These are phyloP conservation scores for Argyresthia albistria DNA, from an alignment of 2,888 invertebrate genomes.

Conservation along the genomic window DNA sequence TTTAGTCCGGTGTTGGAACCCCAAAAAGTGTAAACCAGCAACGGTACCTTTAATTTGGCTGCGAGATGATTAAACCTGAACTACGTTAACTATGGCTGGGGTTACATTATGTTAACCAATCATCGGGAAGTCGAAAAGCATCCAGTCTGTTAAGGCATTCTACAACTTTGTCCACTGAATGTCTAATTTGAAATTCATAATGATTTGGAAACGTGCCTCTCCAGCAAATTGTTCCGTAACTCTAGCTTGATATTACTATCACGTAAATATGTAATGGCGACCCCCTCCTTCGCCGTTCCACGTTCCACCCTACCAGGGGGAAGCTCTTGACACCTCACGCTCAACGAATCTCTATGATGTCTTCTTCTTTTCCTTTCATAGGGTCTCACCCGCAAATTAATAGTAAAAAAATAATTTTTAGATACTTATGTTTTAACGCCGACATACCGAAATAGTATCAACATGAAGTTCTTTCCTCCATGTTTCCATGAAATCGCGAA, in stretches of 20 bases:
- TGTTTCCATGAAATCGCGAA: conserved; percentile 85
- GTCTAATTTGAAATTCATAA: conserved; percentile 38
- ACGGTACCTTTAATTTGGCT: too few relatives aligned
- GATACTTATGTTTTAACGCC: neutral
- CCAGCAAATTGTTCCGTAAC: conserved; percentile 20
- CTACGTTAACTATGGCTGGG: too few relatives aligned
- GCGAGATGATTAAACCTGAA: too few relatives aligned
- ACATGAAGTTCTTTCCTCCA: conserved; percentile 84
- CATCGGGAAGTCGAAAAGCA: too few relatives aligned
- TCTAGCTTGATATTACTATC: conserved; percentile 28
- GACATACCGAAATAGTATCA: conserved; percentile 85
- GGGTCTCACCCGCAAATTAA: neutral
- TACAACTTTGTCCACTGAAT: conserved; percentile 26
- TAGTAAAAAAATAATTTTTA: neutral
- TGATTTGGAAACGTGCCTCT: conserved; percentile 27
- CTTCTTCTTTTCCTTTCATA: conserved; percentile 7
- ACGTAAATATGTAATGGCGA: conserved; percentile 37
- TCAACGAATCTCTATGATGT: conserved; percentile 15
- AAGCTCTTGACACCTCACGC: conserved; percentile 14
- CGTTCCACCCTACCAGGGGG: neutral
- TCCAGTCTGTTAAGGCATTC: conserved; percentile 6
- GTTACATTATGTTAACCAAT: too few relatives aligned
- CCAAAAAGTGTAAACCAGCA: too few relatives aligned
- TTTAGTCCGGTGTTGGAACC: too few relatives aligned
- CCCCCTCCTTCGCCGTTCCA: conserved; percentile 2